Evolutionary conservation across 30 jellyfish, hydroid and myxozoan genomes (phyloP), one percentile per base, ranked within the genome.

Genomic region (Aurelia coerulea): DNA sequence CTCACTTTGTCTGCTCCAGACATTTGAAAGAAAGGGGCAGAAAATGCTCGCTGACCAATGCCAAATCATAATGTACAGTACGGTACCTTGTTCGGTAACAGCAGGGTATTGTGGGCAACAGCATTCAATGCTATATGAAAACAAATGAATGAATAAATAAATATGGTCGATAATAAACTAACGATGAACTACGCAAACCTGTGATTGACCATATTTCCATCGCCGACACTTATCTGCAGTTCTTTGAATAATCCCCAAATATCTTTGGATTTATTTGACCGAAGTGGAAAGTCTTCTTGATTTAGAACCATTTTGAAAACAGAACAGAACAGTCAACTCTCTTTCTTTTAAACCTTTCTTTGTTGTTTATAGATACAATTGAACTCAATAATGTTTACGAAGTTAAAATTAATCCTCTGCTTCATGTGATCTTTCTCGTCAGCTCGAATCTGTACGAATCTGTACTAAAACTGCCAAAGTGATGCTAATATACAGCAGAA

Each of bases 171-270:
- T 3, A 13, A 70, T 7, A 70, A 3, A 32, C 31, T n/a, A 11
- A 32, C 3, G 35, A 31, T 5, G 10, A 16, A 19, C 7, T 14
- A 56, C 6, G 41, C 68, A 2, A 65, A 84, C 93, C 93, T 84
- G 74, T 63, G 68, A 67, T 65, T 79, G 46, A 79, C 89, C 89
- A 79, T 79, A 42, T 65, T 79, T 17, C 89, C 89, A 18, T 79
- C 80, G 15, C 53, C 52, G 3, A 79, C 89, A 65, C 89, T 79
- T 2, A 54, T 84, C 51, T 84, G 93, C 63, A 84, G 72, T 54
- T 84, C 88, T 63, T 73, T 84, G 76, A 84, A 66, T 56, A 84
- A 52, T 23, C 73, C 87, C 88, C 84, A 84, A 10, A 84, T 84
- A 51, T 84, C 81, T 32, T 52, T 65, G 42, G 88, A 54, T 76